Base-by-base conservation (phyloP, 2,888 invertebrate genomes). In the Torymus texanus region DNA sequence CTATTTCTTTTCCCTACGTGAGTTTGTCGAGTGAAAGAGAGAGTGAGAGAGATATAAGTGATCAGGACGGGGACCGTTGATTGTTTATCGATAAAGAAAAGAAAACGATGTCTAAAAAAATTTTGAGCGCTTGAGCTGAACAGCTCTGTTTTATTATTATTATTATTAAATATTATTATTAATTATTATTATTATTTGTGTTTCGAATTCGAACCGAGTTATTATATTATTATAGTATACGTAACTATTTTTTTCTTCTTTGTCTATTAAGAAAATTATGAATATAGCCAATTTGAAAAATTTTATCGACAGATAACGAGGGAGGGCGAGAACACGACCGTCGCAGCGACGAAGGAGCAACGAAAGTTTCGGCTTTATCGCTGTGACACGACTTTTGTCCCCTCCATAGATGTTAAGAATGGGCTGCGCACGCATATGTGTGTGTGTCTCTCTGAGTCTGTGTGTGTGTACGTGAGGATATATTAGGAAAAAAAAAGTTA, bases 271-370 rank as follows among this genome's bases (percentile, higher is more conserved):
- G 41, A 41, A 41, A 41, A 41, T 51, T 75, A 58, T 58, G 58
- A 75, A 59, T 51, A 51, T 56, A 76, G 13, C 21, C 21, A 76
- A 50, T 70, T 63, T 41, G 41, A 71, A 56, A 63, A 51, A 62
- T 74, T 68, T 21, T 62, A 67, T 62, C 68, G 61, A 62, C 21
- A 68, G 67, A 29, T 62, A 41, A 41, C 41, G 41, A 41, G 41
- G 41, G 8, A 41, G 41, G 41, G 41, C 24, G 16, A 70, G 41
- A 29, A 75, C 16, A 41, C 21, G 21, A 13, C 10, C 16, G 13
- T 75, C 59, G 75, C 59, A 75, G 70, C 21, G 51, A 75, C n/a
- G 55, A 71, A 79, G 66, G 41, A 71, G 75, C 70, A 79, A 65
- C 55, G 1, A 14, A 50, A 8, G 13, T 65, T 79, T 65, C 71